Evolutionary conservation across 2,888 invertebrate species (phyloP).

Genomic region (Euclidia mi): DNA sequence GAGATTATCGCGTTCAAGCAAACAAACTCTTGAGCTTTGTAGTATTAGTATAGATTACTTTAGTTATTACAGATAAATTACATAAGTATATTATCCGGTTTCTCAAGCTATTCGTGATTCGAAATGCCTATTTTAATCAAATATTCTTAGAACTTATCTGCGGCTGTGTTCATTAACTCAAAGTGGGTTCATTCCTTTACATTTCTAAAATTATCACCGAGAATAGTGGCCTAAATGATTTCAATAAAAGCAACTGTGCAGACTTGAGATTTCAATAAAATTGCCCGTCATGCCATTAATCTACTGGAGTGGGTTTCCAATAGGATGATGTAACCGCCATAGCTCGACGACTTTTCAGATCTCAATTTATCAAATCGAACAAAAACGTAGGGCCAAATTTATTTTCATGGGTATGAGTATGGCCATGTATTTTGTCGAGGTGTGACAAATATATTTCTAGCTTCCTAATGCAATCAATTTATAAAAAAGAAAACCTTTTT

Average conservation of each 20-base stretch:
- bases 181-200: too few species aligned
- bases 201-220: too few species aligned
- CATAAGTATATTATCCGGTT: too few species aligned
- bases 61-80: too few species aligned
- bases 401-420: background rate
- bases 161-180: too few species aligned
- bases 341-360: conserved; percentile 1
- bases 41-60: too few species aligned
- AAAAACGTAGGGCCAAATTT: background rate
- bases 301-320: background rate
- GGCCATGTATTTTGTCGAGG: background rate
- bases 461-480: background rate
- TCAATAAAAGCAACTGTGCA: background rate
- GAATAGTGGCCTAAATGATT: background rate
- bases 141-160: too few species aligned
- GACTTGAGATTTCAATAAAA: background rate
- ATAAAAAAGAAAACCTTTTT: too few species aligned
- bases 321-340: background rate
- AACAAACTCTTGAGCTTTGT: too few species aligned
- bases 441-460: background rate
- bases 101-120: too few species aligned
- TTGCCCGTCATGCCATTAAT: conserved; percentile 1
- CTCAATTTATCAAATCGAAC: conserved; percentile 1
- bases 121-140: too few species aligned
- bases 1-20: too few species aligned